A percentile compares a stretch with the other conserved stretches of the same genome.
These are phyloP conservation scores for Eclectus roratus DNA, from an alignment of 2,113 vertebrate species.

Conservation along the genomic window DNA sequence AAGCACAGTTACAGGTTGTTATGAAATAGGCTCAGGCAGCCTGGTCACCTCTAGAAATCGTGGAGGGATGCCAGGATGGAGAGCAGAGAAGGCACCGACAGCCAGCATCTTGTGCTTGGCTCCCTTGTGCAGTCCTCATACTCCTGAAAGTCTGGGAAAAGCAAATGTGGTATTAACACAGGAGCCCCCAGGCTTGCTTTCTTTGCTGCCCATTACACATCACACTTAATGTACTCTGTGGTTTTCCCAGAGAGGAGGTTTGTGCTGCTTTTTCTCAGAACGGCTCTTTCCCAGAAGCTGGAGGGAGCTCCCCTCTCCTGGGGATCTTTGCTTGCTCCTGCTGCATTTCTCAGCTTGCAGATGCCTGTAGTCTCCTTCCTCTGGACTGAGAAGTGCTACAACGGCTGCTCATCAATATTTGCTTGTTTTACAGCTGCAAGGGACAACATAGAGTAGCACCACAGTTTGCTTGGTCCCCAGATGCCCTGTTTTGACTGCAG, in stretches of 20 bases:
- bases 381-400: not conserved
- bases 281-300: not conserved
- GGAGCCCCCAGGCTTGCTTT: not conserved
- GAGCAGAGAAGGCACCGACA: not conserved
- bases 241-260: not conserved
- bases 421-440: not conserved
- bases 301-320: accelerated
- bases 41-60: not conserved
- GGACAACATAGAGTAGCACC: not conserved
- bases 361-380: not conserved
- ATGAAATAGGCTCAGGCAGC: not conserved
- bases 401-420: not conserved
- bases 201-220: not conserved
- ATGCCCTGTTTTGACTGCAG: accelerated
- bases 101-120: not conserved
- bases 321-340: not conserved
- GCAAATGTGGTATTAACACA: not conserved
- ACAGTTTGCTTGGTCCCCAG: not conserved
- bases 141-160: not conserved
- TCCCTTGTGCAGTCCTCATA: accelerated
- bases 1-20: not conserved
- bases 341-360: not conserved
- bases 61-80: accelerated
- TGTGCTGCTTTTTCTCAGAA: not conserved
- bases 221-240: not conserved